A percentile compares a stretch with the other conserved stretches of the same genome.
Evolutionary conservation across 2,888 invertebrate genomes (phyloP).

Genomic region (Tipula vernalis): DNA sequence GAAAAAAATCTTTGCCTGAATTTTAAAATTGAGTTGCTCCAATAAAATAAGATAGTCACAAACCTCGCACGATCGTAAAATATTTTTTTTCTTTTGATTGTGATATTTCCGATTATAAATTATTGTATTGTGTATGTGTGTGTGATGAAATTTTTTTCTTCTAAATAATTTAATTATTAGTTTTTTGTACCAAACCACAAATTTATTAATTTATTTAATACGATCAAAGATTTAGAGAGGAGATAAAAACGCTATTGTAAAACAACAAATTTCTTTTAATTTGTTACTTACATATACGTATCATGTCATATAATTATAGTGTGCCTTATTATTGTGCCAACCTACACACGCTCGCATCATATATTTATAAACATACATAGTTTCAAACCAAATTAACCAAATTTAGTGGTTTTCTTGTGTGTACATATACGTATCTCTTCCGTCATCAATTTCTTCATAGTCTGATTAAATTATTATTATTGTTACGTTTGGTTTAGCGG

Average conservation of each 20-base stretch:
- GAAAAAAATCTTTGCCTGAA: neutral
- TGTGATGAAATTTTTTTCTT: neutral
- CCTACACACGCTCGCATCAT: neutral
- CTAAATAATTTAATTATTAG: neutral
- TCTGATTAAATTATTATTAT: neutral
- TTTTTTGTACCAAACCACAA: neutral
- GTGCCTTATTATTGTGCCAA: neutral
- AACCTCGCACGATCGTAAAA: neutral
- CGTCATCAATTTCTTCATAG: neutral
- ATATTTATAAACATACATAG: neutral
- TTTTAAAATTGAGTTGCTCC: neutral
- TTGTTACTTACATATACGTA: neutral
- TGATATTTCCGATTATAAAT: neutral
- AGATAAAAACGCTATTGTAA: neutral
- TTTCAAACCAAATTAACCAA: neutral
- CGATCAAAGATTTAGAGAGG: neutral
- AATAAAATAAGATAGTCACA: neutral
- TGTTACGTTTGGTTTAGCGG: neutral
- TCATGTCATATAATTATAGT: neutral
- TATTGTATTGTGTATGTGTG: neutral
- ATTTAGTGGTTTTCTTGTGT: neutral
- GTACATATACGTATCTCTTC: neutral
- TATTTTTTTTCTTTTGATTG: neutral
- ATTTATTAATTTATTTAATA: neutral
- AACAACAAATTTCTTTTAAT: neutral